Evolutionary conservation across 2,888 invertebrate genomes (phyloP), one percentile per base, ranked within the genome.

Genomic region (Acheta domesticus): DNA sequence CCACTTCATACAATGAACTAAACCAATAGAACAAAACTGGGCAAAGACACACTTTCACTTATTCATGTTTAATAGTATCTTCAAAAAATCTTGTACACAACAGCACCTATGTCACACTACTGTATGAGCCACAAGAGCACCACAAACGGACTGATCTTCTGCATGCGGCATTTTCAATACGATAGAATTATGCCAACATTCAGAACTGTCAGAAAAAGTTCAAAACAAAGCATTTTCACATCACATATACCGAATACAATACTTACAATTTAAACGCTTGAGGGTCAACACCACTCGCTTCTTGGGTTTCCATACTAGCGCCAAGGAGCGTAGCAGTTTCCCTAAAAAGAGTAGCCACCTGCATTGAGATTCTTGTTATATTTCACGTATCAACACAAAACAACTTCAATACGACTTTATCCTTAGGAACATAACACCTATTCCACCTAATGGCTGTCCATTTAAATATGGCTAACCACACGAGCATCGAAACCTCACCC

Each of bases 311-410:
- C 89, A 90, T 91, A 83, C 90, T 89, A 85, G 91, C 91, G 85
- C 91, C 91, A 85, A 91, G 88, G 86, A 91, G 88, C 86, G 91
- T 91, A 86, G 91, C 89, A 86, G 91, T 91, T 88, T 91, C 91
- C 85, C 91, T 89, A 86, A 91, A 91, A 86, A 91, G 87, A 87
- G 91, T 91, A 85, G 91, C 91, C 87, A 91, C 91, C 89, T 91
- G 91, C 91, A 91, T 91, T 86, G 85, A 79, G 79, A 82, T 49
- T 73, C 74, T 48, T 78, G 62, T n/a, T 50, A 48, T 75, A 75
- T 78, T 78, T 14, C 76, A 78, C 74, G 77, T 76, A 62, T 75
- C 48, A 78, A 48, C 74, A 77, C 78, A 77, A 75, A 75, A 78
- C 75, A 74, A 75, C 62, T 77, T 78, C 86, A 83, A 83, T 77